Evolutionary conservation across 2,113 vertebrate species (phyloP).

Genomic region (Eretmodus cyanostictus): DNA sequence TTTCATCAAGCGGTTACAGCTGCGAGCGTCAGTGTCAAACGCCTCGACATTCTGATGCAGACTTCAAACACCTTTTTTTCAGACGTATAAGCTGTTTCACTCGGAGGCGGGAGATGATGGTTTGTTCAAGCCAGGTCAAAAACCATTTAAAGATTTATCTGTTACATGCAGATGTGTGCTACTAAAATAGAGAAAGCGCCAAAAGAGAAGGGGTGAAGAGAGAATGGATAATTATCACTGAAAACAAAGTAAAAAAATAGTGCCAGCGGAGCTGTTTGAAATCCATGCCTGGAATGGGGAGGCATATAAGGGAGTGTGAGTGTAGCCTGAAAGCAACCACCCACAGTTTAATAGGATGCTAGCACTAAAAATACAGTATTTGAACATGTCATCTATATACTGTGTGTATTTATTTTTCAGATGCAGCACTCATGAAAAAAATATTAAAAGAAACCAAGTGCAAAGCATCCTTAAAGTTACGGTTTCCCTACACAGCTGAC

Average conservation of each 20-base stretch:
- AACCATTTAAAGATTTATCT: slow-evolving; percentile 30
- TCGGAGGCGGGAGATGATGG: background rate
- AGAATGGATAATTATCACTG: slow-evolving; percentile 5
- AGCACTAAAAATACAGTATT: background rate
- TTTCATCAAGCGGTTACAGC: slow-evolving; percentile 23
- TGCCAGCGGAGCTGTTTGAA: background rate
- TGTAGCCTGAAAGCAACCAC: background rate
- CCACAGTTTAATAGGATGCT: background rate
- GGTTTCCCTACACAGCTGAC: background rate
- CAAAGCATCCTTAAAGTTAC: background rate
- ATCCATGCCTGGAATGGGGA: background rate
- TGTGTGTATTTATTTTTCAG: background rate
- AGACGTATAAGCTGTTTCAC: slow-evolving; percentile 13
- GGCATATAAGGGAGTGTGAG: background rate
- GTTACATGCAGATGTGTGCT: slow-evolving; percentile 3
- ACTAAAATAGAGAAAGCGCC: background rate
- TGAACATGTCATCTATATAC: background rate
- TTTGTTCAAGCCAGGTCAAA: slow-evolving; percentile 23
- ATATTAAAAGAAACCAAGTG: background rate
- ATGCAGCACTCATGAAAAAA: background rate
- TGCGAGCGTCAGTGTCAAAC: slow-evolving; percentile 5
- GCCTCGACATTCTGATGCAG: slow-evolving; percentile 6
- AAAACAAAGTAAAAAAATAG: background rate
- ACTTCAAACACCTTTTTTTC: slow-evolving; percentile 33
- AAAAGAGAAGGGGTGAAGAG: background rate